Conservation (phyloP, 30 jellyfish, hydroid and myxozoan genomes). For the Aurelia coerulea region DNA sequence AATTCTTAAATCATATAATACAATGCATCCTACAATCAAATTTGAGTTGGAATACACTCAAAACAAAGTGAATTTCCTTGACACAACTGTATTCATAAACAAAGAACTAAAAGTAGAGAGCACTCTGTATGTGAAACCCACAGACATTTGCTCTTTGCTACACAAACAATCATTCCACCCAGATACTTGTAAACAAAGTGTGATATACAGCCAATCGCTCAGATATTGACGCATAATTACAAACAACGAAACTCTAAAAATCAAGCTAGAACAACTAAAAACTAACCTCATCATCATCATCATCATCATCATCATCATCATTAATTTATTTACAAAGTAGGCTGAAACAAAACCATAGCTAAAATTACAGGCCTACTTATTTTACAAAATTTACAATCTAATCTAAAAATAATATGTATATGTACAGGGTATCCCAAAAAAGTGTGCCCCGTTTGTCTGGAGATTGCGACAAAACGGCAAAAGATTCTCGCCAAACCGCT, state of each 20-base stretch:
- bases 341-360: too few species aligned
- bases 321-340: too few species aligned
- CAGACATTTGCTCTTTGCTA: not conserved
- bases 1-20: not conserved
- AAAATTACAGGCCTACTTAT: too few species aligned
- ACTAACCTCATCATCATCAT: too few species aligned
- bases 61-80: conserved; percentile 14
- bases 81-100: not conserved
- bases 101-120: not conserved
- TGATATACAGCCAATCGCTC: not conserved
- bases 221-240: not conserved
- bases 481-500: too few species aligned
- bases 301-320: too few species aligned
- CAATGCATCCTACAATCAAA: conserved; percentile 7
- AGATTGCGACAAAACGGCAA: too few species aligned
- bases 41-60: not conserved
- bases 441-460: too few species aligned
- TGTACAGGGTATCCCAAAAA: too few species aligned
- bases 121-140: conserved; percentile 1
- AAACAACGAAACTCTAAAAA: too few species aligned
- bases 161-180: conserved; percentile 1
- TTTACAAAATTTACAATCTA: too few species aligned
- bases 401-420: too few species aligned
- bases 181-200: not conserved
- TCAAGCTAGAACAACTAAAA: not conserved